Evolutionary conservation across 2,888 invertebrate genomes (phyloP).

Genomic region (Lissocephala sabroskyi): DNA sequence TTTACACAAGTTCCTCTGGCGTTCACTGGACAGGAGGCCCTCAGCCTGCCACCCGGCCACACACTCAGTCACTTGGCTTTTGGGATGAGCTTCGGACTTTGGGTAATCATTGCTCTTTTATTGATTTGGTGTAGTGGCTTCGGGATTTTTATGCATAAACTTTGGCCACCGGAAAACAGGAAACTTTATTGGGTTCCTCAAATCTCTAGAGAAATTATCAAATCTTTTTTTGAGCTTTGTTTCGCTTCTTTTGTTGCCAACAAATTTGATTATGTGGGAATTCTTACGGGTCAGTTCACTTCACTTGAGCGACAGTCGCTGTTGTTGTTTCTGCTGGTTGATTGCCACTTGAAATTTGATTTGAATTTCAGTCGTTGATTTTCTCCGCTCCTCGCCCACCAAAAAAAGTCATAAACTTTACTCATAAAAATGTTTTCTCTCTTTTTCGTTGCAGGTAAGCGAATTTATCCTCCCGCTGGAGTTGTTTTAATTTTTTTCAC

Average conservation of each 20-base stretch:
- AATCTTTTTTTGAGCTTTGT: constrained; percentile 39
- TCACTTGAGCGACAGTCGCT: no score
- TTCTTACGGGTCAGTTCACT: no score
- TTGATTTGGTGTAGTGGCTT: constrained; percentile 40
- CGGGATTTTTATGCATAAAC: constrained; percentile 17
- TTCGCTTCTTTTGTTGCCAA: no score
- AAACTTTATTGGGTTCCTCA: no score
- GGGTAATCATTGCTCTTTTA: constrained; percentile 30
- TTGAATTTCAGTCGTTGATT: no score
- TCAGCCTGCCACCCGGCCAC: no score
- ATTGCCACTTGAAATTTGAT: background rate
- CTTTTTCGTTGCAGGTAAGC: constrained; percentile 50
- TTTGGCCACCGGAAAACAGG: background rate
- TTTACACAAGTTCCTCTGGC: constrained; percentile 32
- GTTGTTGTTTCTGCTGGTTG: constrained; percentile 18
- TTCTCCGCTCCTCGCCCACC: no score
- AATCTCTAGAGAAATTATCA: constrained; percentile 50
- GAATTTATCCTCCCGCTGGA: constrained; percentile 10
- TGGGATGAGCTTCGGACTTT: background rate
- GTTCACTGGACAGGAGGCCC: background rate
- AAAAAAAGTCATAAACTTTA: constrained; percentile 25
- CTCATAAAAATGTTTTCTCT: no score
- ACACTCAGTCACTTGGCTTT: background rate
- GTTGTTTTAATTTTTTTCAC: constrained; percentile 12
- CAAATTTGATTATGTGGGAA: constrained; percentile 31